These are phyloP conservation scores for Ancistrus triradiatus DNA, from an alignment of 2,113 vertebrate species.

Conservation along the genomic window DNA sequence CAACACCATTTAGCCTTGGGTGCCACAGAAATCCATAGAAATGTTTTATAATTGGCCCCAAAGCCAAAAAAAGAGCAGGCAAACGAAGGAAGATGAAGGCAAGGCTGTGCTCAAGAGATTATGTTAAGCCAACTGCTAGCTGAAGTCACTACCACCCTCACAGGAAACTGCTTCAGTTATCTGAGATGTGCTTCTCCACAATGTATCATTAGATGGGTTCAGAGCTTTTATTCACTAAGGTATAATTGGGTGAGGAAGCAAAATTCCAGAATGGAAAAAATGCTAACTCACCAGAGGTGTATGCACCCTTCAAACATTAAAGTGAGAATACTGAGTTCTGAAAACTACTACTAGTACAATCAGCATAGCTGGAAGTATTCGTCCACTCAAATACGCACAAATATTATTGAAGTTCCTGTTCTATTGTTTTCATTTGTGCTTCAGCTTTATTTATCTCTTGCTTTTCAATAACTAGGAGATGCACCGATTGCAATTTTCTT, in stretches of 20 bases:
- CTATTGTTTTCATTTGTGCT: too few relatives aligned
- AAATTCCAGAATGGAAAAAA: background rate
- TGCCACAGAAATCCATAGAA: background rate
- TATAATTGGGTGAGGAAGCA: background rate
- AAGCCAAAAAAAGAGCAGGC: constrained; percentile 3
- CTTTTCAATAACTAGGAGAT: too few relatives aligned
- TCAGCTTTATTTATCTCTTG: too few relatives aligned
- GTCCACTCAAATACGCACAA: too few relatives aligned
- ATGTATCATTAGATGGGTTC: constrained; percentile 17
- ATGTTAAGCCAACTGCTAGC: constrained; percentile 10
- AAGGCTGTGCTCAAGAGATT: constrained; percentile 20
- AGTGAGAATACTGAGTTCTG: too few relatives aligned
- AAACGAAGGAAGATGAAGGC: background rate
- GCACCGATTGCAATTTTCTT: too few relatives aligned
- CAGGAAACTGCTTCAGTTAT: constrained; percentile 14
- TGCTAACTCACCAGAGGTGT: background rate
- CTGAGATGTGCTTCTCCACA: constrained; percentile 17
- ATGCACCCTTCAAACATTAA: too few relatives aligned
- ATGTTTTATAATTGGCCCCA: constrained; percentile 17
- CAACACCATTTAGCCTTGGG: constrained; percentile 6
- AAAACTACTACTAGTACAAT: too few relatives aligned
- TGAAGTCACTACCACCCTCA: constrained; percentile 1
- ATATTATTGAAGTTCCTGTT: too few relatives aligned
- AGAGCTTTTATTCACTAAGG: constrained; percentile 10
- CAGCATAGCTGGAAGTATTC: too few relatives aligned